These are phyloP conservation scores for Ischnura elegans DNA, from an alignment of 2,888 invertebrate genomes.

Conservation along the genomic window DNA sequence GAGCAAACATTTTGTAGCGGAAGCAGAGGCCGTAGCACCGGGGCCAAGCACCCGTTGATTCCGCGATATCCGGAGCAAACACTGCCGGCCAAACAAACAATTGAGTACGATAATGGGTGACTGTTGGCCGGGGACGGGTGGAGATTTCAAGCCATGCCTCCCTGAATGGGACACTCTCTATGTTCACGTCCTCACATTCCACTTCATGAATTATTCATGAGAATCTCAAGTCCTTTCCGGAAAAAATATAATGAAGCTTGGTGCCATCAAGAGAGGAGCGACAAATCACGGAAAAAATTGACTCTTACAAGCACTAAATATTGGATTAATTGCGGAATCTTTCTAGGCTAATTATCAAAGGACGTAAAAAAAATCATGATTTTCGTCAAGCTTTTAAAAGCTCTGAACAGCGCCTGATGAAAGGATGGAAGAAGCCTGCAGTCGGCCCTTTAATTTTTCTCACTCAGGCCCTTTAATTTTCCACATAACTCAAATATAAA, in stretches of 20 bases:
- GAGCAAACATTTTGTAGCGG: neutral
- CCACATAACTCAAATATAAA: too few relatives aligned
- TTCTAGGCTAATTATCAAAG: too few relatives aligned
- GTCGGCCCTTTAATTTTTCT: too few relatives aligned
- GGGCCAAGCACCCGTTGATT: neutral
- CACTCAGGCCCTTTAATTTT: too few relatives aligned
- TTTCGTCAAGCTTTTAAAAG: too few relatives aligned
- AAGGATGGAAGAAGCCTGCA: too few relatives aligned
- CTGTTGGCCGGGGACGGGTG: neutral
- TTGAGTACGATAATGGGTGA: neutral
- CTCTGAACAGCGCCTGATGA: too few relatives aligned
- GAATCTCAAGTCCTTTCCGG: neutral
- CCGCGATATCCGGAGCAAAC: neutral
- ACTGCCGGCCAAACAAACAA: neutral
- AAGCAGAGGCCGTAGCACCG: neutral
- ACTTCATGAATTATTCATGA: neutral
- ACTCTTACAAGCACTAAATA: too few relatives aligned
- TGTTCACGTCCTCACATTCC: neutral
- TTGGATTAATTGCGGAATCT: too few relatives aligned
- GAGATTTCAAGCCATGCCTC: neutral
- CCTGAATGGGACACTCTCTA: too few relatives aligned
- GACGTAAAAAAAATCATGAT: too few relatives aligned
- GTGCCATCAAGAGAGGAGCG: neutral
- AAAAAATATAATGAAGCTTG: neutral
- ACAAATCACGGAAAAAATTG: neutral